Evolutionary conservation across 2,797 vertebrate species (phyloP).

Genomic region (Forpus xanthops): DNA sequence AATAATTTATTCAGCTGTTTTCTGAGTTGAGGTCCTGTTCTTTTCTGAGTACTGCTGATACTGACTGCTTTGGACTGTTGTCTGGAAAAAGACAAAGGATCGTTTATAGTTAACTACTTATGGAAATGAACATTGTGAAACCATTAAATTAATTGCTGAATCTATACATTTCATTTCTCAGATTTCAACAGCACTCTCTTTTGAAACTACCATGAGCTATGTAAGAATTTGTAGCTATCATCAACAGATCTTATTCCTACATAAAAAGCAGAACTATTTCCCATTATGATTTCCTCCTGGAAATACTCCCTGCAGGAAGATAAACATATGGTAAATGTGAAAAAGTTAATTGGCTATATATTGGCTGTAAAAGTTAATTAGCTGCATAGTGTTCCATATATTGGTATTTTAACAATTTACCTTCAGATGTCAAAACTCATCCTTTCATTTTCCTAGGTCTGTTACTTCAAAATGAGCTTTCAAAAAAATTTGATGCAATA

Average conservation of each 20-base stretch:
- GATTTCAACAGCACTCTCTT: background rate
- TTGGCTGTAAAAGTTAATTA: constrained; percentile 70
- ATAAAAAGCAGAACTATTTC: constrained; percentile 52
- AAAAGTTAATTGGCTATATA: constrained; percentile 72
- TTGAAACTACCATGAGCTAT: background rate
- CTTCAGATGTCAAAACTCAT: constrained; percentile 56
- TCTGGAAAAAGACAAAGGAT: background rate
- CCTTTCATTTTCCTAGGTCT: constrained; percentile 34
- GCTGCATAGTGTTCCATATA: constrained; percentile 55
- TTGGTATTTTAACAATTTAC: constrained; percentile 66
- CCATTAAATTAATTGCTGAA: background rate
- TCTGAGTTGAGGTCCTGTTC: background rate
- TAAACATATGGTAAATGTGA: constrained; percentile 71
- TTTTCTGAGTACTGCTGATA: background rate
- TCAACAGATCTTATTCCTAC: constrained; percentile 36
- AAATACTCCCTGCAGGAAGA: constrained; percentile 65
- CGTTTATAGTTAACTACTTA: background rate
- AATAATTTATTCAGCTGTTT: background rate
- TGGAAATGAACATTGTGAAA: background rate
- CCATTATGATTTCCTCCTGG: constrained; percentile 61
- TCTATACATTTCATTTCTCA: background rate
- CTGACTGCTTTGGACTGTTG: background rate
- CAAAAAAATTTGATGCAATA: background rate
- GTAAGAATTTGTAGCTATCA: constrained; percentile 46
- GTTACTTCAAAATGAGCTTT: constrained; percentile 42